These are phyloP conservation scores for Brachionus manjavacas DNA, from an alignment of 1,140 invertebrate genomes.

Conservation along the genomic window DNA sequence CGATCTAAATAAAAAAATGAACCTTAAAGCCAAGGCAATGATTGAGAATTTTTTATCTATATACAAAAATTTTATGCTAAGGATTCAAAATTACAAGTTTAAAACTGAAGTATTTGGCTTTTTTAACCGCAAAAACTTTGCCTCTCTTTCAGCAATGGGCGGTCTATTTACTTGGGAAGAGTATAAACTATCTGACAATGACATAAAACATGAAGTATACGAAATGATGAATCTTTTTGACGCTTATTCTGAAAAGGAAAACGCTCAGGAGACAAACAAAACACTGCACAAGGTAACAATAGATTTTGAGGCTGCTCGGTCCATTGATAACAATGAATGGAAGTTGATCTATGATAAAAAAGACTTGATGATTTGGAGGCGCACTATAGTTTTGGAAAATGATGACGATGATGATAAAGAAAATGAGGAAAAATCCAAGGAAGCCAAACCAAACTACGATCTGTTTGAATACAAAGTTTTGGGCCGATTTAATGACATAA, in stretches of 20 bases:
- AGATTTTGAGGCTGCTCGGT: neutral
- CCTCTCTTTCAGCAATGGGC: neutral
- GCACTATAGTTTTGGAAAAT: neutral
- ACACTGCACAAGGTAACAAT: neutral
- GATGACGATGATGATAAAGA: neutral
- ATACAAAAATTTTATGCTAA: constrained; percentile 9
- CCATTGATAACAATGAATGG: neutral
- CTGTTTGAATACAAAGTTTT: constrained; percentile 36
- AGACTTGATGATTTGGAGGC: constrained; percentile 32
- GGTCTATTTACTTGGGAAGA: constrained; percentile 38
- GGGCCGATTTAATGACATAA: constrained; percentile 24
- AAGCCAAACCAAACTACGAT: constrained; percentile 2
- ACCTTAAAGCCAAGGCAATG: neutral
- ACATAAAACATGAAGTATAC: constrained; percentile 30
- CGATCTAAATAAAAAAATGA: neutral
- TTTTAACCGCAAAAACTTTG: constrained; percentile 7
- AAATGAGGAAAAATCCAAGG: neutral
- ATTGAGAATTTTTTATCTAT: neutral
- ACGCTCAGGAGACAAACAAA: neutral
- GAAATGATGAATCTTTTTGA: constrained; percentile 19
- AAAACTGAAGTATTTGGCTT: neutral
- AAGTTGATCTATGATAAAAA: constrained; percentile 34
- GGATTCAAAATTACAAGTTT: neutral
- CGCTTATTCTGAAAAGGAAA: neutral
- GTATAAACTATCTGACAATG: constrained; percentile 2